These are phyloP conservation scores for Elymnias hypermnestra DNA, from an alignment of 1,140 invertebrate genomes.

Conservation along the genomic window DNA sequence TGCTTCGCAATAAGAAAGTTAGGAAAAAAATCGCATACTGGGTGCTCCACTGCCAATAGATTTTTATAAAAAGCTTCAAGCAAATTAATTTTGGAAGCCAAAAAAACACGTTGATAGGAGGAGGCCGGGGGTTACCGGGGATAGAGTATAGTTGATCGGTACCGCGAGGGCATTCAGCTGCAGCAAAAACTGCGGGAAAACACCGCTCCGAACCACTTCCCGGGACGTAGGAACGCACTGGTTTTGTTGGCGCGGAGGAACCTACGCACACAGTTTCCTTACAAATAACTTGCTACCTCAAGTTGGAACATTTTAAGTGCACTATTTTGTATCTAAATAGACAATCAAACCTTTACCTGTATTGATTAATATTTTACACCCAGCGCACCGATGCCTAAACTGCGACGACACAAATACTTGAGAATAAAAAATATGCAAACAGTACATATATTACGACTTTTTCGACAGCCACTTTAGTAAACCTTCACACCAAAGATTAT, in stretches of 20 bases:
- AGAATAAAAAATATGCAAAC: too few relatives aligned
- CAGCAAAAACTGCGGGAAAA: slow-evolving; percentile 73
- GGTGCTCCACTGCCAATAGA: neutral
- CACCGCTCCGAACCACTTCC: slow-evolving; percentile 74
- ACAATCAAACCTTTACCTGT: too few relatives aligned
- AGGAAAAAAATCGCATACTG: neutral
- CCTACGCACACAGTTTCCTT: slow-evolving; percentile 50
- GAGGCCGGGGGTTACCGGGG: slow-evolving; percentile 69
- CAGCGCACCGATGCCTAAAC: too few relatives aligned
- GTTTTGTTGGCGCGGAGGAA: slow-evolving; percentile 79
- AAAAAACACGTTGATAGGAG: slow-evolving; percentile 33
- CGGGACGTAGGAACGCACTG: slow-evolving; percentile 77
- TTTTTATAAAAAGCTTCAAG: slow-evolving; percentile 39
- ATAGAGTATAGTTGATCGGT: slow-evolving; percentile 78
- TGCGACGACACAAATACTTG: too few relatives aligned
- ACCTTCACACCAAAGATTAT: too few relatives aligned
- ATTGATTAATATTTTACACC: too few relatives aligned
- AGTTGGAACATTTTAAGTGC: neutral
- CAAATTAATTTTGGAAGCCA: slow-evolving; percentile 54
- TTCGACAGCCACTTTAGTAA: too few relatives aligned
- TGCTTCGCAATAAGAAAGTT: neutral
- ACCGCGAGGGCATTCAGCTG: slow-evolving; percentile 62
- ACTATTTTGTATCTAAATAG: too few relatives aligned
- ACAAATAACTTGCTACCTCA: neutral
- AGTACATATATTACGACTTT: too few relatives aligned